Conservation (phyloP, 2,797 vertebrate genomes). For the Tapirus indicus region DNA sequence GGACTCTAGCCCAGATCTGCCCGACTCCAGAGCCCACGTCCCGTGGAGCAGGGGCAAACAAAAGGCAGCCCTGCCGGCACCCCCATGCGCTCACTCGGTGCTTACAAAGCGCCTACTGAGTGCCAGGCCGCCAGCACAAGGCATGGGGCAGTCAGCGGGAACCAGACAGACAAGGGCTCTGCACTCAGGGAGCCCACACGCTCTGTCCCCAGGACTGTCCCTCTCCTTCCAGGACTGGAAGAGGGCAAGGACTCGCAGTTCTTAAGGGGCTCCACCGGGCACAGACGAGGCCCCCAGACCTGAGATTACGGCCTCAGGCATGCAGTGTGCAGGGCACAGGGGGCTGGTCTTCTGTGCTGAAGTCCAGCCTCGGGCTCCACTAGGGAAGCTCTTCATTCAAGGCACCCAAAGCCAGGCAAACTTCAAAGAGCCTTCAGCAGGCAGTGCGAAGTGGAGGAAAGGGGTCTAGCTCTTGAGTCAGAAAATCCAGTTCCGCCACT, state of each 20-base stretch:
- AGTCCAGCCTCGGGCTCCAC: not conserved
- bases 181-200: accelerated
- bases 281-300: not conserved
- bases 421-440: not conserved
- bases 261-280: not conserved
- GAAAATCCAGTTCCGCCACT: not conserved
- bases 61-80: not conserved
- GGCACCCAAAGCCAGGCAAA: not conserved
- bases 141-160: not conserved
- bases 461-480: not conserved
- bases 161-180: not conserved
- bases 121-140: not conserved
- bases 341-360: not conserved
- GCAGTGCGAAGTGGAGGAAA: not conserved
- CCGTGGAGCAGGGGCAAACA: not conserved
- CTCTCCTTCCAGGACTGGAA: not conserved
- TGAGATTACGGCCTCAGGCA: not conserved
- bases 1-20: not conserved
- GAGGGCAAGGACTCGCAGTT: not conserved
- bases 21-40: not conserved
- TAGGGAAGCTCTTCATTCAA: not conserved
- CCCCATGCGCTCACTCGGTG: accelerated
- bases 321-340: not conserved
- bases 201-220: not conserved
- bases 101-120: not conserved